Conservation (phyloP, 1,140 invertebrate species). For the Penaeus vannamei region DNA sequence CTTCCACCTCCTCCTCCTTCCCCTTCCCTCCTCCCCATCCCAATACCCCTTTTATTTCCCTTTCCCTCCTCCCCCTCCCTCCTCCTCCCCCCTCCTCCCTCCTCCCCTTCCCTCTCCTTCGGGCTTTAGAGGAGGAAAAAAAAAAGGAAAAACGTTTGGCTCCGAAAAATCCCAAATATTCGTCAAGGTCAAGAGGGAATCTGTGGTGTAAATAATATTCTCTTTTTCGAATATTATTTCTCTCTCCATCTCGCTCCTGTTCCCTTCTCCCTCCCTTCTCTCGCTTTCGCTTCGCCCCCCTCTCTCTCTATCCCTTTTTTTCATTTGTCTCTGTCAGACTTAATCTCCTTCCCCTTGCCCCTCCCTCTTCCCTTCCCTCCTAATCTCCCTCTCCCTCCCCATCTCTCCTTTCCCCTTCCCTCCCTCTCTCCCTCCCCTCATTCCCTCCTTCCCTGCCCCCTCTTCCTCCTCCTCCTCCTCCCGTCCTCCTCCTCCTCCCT, state of each 20-base stretch:
- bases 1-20: neutral
- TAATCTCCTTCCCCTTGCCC: neutral
- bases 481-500: no score
- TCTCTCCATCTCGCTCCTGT: neutral
- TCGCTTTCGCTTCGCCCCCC: neutral
- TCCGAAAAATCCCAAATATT: neutral
- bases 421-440: no score
- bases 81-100: neutral
- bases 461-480: no score
- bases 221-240: neutral
- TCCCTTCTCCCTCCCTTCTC: neutral
- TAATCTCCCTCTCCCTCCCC: neutral
- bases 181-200: neutral
- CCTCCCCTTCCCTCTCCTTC: neutral
- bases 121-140: neutral
- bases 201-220: neutral
- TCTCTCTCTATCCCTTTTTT: constrained; percentile 44
- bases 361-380: neutral
- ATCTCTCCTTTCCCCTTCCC: no score
- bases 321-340: constrained; percentile 40
- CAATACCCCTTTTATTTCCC: neutral
- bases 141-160: neutral
- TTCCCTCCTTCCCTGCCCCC: no score
- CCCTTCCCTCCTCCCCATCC: neutral
- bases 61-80: neutral